A percentile compares a stretch with the other conserved stretches of the same genome.
phyloP scores from a whole-genome alignment of 1,140 invertebrate species.

The Brachionus paranguensis region DNA sequence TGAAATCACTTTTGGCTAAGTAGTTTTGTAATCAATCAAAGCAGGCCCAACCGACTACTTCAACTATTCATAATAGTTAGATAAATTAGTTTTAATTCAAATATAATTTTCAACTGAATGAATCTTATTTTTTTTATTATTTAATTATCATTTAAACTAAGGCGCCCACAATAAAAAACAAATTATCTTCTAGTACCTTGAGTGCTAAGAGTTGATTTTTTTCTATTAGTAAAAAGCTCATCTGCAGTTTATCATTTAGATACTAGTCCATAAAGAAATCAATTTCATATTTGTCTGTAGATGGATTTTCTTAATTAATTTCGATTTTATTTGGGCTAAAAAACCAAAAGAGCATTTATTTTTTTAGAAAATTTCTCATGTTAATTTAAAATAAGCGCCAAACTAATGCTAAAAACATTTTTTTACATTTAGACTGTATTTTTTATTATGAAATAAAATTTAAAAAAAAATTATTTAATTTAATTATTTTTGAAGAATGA shows the following conservation, averaged over 20 bases:
- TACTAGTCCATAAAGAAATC: not conserved
- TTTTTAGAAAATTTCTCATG: not conserved
- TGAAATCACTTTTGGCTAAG: not conserved
- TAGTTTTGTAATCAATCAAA: not conserved
- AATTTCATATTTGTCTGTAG: not conserved
- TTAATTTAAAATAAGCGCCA: not conserved
- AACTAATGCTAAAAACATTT: not conserved
- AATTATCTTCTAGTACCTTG: not conserved
- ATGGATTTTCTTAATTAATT: not conserved
- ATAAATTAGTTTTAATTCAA: not conserved
- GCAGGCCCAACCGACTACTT: not conserved
- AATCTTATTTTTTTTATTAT: not conserved
- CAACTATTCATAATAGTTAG: not conserved
- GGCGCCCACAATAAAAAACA: not conserved
- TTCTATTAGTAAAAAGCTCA: not conserved
- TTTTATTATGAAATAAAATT: not conserved
- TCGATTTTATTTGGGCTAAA: not conserved
- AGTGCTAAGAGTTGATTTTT: not conserved
- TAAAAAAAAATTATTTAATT: not conserved
- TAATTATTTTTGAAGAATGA: not conserved
- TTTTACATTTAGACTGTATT: not conserved
- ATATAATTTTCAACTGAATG: not conserved
- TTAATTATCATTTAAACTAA: not conserved
- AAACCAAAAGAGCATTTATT: not conserved
- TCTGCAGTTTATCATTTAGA: not conserved